A percentile compares a stretch with the other conserved stretches of the same genome.
phyloP scores from a whole-genome alignment of 1,140 invertebrate genomes.

The Amphibalanus amphitrite region DNA sequence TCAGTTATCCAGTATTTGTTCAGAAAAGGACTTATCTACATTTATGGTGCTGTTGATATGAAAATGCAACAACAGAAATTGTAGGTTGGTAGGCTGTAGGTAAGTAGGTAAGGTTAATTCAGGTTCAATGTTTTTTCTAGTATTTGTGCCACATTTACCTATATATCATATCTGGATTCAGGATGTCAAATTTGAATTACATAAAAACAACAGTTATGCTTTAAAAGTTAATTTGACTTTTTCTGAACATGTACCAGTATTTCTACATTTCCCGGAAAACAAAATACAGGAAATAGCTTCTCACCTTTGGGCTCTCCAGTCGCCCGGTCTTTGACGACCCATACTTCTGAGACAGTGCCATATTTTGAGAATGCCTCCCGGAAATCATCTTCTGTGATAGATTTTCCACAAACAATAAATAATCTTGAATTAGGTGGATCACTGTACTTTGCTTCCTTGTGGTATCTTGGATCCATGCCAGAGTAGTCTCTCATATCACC shows the following conservation, averaged over 20 bases:
- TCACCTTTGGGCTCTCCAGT: slow-evolving; percentile 73
- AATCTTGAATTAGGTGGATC: slow-evolving; percentile 66
- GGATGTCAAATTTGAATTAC: background rate
- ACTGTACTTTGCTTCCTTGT: slow-evolving; percentile 33
- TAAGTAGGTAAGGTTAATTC: background rate
- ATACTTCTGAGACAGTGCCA: slow-evolving; percentile 71
- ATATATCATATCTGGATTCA: background rate
- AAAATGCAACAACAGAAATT: too few species aligned
- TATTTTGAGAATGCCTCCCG: slow-evolving; percentile 56
- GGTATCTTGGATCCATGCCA: slow-evolving; percentile 14
- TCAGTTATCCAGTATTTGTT: too few species aligned
- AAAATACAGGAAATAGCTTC: background rate
- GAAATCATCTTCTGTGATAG: slow-evolving; percentile 59
- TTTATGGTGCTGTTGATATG: too few species aligned
- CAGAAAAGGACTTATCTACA: too few species aligned
- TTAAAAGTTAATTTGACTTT: too few species aligned
- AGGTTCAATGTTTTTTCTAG: background rate
- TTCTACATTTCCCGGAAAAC: background rate
- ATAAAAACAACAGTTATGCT: too few species aligned
- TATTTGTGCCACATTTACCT: too few species aligned
- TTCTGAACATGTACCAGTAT: too few species aligned
- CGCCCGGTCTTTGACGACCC: slow-evolving; percentile 66
- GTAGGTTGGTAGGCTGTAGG: too few species aligned
- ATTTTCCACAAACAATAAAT: slow-evolving; percentile 73
- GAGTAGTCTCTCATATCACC: slow-evolving; percentile 14